A percentile compares a stretch with the other conserved stretches of the same genome.
phyloP scores from a whole-genome alignment of 2,888 invertebrate genomes.

The Chirona hameri region DNA sequence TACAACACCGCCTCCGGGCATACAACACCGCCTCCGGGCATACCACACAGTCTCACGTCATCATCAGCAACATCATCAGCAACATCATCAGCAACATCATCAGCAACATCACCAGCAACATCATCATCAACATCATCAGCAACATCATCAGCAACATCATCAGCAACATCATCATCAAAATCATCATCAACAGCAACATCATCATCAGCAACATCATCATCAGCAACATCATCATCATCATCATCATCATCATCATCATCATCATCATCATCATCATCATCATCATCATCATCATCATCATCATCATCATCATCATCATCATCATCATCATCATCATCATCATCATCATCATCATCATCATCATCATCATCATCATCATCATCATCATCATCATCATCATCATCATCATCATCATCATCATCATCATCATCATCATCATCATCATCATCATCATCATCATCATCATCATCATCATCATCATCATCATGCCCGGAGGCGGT shows the following conservation, averaged over 20 bases:
- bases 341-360: constrained; percentile 22
- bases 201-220: too few species aligned
- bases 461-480: constrained; percentile 11
- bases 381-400: constrained; percentile 22
- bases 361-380: constrained; percentile 22
- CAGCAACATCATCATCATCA: too few species aligned
- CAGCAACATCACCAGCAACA: too few species aligned
- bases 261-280: background rate
- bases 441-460: constrained; percentile 22
- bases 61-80: too few species aligned
- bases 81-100: too few species aligned
- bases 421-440: constrained; percentile 22
- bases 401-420: constrained; percentile 22
- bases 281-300: constrained; percentile 10
- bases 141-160: too few species aligned
- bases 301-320: constrained; percentile 22
- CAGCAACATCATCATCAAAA: too few species aligned
- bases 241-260: constrained; percentile 7
- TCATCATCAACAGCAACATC: too few species aligned
- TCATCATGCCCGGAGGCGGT: constrained; percentile 22
- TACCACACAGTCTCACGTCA: too few species aligned
- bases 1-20: too few species aligned
- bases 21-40: too few species aligned
- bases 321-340: constrained; percentile 22
- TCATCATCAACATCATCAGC: too few species aligned